Conservation (phyloP, 2,888 invertebrate species). For the Cephus rjabovi region DNA sequence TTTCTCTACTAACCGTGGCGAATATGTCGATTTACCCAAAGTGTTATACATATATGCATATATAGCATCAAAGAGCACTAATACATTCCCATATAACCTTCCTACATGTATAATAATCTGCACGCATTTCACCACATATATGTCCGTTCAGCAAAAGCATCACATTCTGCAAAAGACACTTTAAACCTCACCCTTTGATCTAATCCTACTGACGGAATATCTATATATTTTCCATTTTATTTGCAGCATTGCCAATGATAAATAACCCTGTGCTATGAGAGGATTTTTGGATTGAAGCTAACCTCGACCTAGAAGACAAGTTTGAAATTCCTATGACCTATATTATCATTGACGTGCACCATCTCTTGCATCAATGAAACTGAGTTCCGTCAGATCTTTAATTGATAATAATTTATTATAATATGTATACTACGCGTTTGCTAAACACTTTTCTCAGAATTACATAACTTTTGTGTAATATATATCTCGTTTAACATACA, state of each 20-base stretch:
- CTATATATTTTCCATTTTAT: neutral
- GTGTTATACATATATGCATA: neutral
- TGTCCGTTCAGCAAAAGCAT: neutral
- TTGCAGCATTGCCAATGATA: neutral
- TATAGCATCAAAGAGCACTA: neutral
- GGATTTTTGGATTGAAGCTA: neutral
- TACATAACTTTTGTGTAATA: neutral
- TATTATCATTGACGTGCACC: neutral
- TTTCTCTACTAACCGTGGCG: neutral
- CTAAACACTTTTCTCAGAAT: neutral
- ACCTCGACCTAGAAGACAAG: neutral
- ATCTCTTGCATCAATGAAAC: neutral
- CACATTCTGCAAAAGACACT: neutral
- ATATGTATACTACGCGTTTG: neutral
- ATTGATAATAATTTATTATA: neutral
- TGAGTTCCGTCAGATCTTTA: neutral
- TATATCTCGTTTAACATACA: neutral
- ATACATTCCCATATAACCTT: neutral
- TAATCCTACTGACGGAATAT: neutral
- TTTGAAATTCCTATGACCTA: neutral
- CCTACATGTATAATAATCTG: neutral
- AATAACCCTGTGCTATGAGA: neutral
- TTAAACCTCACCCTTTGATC: neutral
- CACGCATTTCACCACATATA: neutral
- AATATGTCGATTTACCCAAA: neutral